Percentiles rank a stretch among this genome's conserved stretches.
These are phyloP conservation scores for Heloderma charlesbogerti DNA, from an alignment of 2,113 vertebrate species.

Conservation along the genomic window DNA sequence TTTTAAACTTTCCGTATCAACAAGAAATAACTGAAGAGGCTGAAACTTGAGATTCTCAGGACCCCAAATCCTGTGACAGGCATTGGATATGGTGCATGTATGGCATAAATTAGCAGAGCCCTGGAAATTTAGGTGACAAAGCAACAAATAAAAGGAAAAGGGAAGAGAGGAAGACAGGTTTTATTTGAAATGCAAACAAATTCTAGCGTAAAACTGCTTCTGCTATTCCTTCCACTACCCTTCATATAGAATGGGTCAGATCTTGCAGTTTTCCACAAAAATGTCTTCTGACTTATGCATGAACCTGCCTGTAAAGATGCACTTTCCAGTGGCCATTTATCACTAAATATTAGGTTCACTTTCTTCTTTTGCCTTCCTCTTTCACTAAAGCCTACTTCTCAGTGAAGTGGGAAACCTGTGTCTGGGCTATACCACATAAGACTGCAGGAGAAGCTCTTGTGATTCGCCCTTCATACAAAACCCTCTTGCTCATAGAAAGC, in stretches of 20 bases:
- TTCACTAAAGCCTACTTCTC: not conserved
- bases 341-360: constrained; percentile 6
- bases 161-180: not conserved
- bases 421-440: too few species aligned
- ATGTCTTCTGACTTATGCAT: constrained; percentile 7
- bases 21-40: not conserved
- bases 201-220: not conserved
- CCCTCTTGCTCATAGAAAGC: not conserved
- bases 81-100: not conserved
- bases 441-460: too few species aligned
- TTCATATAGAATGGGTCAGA: constrained; percentile 4
- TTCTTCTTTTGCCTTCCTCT: not conserved
- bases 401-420: not conserved
- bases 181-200: constrained; percentile 17
- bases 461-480: not conserved
- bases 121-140: not conserved
- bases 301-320: constrained; percentile 24
- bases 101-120: not conserved
- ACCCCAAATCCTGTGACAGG: not conserved
- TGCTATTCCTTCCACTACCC: not conserved
- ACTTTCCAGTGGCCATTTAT: constrained; percentile 25
- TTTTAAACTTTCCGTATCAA: not conserved
- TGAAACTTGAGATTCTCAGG: not conserved
- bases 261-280: not conserved
- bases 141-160: not conserved